Conservation (phyloP, 1,140 invertebrate genomes). For the Ceratina calcarata region DNA sequence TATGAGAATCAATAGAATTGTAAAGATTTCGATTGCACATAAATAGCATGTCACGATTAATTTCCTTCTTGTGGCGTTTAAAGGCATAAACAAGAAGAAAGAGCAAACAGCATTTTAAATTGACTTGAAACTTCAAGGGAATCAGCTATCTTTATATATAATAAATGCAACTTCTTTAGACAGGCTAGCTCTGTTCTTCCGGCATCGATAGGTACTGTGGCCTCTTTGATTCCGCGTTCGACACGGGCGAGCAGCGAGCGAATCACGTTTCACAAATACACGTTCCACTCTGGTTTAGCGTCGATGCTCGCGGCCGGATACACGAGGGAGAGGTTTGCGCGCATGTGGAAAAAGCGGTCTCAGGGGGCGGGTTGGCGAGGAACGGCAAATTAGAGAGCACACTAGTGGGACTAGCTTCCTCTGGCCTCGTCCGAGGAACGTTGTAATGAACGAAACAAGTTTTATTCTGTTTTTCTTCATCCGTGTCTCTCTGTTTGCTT, state of each 20-base stretch:
- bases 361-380: background rate
- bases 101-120: no score
- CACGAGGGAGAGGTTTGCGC: background rate
- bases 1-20: no score
- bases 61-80: no score
- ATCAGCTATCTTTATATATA: background rate
- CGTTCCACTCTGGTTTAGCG: constrained; percentile 16
- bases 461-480: constrained; percentile 36
- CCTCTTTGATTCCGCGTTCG: constrained; percentile 34
- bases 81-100: no score
- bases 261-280: constrained; percentile 45
- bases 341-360: background rate
- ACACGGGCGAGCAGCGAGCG: constrained; percentile 17
- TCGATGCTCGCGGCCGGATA: background rate
- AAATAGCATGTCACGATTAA: no score
- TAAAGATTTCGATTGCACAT: no score
- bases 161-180: background rate
- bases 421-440: constrained; percentile 14
- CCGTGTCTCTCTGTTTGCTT: constrained; percentile 22
- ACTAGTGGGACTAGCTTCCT: background rate
- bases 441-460: constrained; percentile 47
- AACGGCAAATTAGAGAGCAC: constrained; percentile 43
- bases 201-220: constrained; percentile 8
- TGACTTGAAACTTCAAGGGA: no score
- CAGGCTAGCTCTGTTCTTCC: constrained; percentile 6